Evolutionary conservation across 1,140 invertebrate genomes (phyloP).

Genomic region (Drosophila melanica): DNA sequence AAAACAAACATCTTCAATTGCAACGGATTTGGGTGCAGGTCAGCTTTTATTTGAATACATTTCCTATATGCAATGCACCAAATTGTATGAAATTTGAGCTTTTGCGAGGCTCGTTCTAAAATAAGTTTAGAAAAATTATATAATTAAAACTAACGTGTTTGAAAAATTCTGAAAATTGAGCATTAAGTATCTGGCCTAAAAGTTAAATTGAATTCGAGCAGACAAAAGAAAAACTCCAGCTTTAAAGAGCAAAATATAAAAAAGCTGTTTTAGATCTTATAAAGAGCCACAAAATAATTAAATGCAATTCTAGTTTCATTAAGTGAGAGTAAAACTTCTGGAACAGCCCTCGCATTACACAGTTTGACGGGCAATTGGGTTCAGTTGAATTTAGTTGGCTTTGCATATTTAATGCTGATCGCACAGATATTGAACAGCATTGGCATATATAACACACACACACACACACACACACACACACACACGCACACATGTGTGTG

Average conservation of each 20-base stretch:
- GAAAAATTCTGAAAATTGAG: too few relatives aligned
- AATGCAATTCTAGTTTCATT: too few relatives aligned
- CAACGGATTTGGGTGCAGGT: slow-evolving; percentile 18
- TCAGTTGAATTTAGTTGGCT: slow-evolving; percentile 47
- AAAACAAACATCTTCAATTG: slow-evolving; percentile 27
- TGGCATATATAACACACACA: slow-evolving; percentile 45
- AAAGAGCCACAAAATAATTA: too few relatives aligned
- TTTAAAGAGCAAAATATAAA: too few relatives aligned
- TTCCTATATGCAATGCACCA: slow-evolving; percentile 15
- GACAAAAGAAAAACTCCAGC: too few relatives aligned
- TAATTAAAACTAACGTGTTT: too few relatives aligned
- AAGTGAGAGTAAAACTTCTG: not conserved
- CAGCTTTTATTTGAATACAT: not conserved
- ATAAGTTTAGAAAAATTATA: too few relatives aligned
- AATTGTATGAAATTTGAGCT: slow-evolving; percentile 11
- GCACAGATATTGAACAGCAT: slow-evolving; percentile 76
- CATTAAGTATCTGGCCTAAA: too few relatives aligned
- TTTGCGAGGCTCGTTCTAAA: not conserved
- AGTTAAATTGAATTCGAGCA: too few relatives aligned
- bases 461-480: too few relatives aligned
- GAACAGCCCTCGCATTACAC: slow-evolving; percentile 26
- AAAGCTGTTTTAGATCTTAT: too few relatives aligned
- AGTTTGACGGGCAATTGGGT: slow-evolving; percentile 59
- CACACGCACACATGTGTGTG: too few relatives aligned
- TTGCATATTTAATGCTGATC: slow-evolving; percentile 73